Percentiles rank a stretch among this genome's conserved stretches.
Conservation (phyloP, 2,888 invertebrate species). For the Apocheima hispidaria region DNA sequence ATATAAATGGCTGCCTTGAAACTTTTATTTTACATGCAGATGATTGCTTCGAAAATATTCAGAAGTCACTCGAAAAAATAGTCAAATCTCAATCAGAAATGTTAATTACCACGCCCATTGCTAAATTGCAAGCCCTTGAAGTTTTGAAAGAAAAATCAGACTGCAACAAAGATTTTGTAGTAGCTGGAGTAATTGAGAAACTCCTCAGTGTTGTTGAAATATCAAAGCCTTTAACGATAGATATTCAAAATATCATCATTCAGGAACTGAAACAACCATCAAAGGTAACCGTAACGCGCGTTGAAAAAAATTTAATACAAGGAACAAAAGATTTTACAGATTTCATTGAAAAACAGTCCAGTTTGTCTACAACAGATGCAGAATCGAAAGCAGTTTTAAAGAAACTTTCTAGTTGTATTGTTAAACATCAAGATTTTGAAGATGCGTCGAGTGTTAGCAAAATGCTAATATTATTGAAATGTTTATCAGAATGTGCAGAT, state of each 20-base stretch:
- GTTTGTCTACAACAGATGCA: constrained; percentile 42
- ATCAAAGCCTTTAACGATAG: constrained; percentile 51
- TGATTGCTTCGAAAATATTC: constrained; percentile 60
- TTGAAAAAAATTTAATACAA: constrained; percentile 48
- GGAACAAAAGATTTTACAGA: constrained; percentile 55
- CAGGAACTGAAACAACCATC: constrained; percentile 55
- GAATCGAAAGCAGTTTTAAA: constrained; percentile 49
- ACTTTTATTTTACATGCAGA: constrained; percentile 62
- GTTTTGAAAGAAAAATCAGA: constrained; percentile 42
- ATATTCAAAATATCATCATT: constrained; percentile 49
- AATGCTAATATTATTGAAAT: constrained; percentile 68
- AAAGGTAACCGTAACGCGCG: constrained; percentile 25
- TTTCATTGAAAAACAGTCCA: constrained; percentile 49
- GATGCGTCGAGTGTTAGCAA: constrained; percentile 65
- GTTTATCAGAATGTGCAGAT: constrained; percentile 69
- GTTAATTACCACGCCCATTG: constrained; percentile 59
- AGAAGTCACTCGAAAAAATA: constrained; percentile 60
- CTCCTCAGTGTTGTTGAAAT: constrained; percentile 49
- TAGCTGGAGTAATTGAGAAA: constrained; percentile 49
- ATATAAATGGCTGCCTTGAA: constrained; percentile 55
- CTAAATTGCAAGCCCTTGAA: constrained; percentile 53
- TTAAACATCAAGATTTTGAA: constrained; percentile 66
- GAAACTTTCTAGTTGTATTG: constrained; percentile 57
- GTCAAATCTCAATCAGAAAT: constrained; percentile 63
- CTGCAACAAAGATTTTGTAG: constrained; percentile 43